Percentiles rank a stretch among this genome's conserved stretches.
These are phyloP conservation scores for Cantharis lateralis DNA, from an alignment of 2,888 invertebrate species.

Conservation along the genomic window DNA sequence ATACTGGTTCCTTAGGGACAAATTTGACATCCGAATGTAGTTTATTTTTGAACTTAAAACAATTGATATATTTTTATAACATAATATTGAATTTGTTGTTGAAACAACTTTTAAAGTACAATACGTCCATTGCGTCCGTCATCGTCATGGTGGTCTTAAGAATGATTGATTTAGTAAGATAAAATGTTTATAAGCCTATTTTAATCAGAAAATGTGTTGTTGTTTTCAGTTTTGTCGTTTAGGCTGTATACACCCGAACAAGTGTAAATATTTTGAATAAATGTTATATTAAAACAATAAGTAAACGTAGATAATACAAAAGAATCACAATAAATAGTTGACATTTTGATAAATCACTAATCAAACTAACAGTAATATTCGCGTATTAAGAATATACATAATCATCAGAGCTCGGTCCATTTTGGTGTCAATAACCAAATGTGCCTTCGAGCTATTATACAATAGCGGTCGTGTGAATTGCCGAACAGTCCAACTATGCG, in stretches of 20 bases:
- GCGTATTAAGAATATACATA: conserved; percentile 26
- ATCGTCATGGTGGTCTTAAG: too few relatives aligned
- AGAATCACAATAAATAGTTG: conserved; percentile 25
- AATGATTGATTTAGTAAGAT: too few relatives aligned
- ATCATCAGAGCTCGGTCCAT: conserved; percentile 32
- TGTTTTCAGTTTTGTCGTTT: background rate
- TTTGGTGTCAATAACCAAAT: conserved; percentile 43
- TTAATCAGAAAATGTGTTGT: too few relatives aligned
- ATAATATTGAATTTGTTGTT: too few relatives aligned
- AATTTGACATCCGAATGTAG: too few relatives aligned
- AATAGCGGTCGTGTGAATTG: conserved; percentile 41
- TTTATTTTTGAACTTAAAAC: too few relatives aligned
- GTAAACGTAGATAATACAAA: background rate
- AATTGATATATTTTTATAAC: too few relatives aligned
- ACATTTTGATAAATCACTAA: conserved; percentile 35
- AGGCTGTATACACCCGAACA: background rate
- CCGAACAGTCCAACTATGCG: conserved; percentile 24
- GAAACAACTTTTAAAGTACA: too few relatives aligned
- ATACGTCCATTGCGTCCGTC: too few relatives aligned
- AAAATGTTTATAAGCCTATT: too few relatives aligned
- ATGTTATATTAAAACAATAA: background rate
- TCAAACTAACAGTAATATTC: conserved; percentile 43
- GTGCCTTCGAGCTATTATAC: conserved; percentile 34
- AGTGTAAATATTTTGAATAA: background rate
- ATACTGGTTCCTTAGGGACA: too few relatives aligned